These are phyloP conservation scores for Drosophila prosaltans DNA, from an alignment of 1,140 invertebrate genomes.

Conservation along the genomic window DNA sequence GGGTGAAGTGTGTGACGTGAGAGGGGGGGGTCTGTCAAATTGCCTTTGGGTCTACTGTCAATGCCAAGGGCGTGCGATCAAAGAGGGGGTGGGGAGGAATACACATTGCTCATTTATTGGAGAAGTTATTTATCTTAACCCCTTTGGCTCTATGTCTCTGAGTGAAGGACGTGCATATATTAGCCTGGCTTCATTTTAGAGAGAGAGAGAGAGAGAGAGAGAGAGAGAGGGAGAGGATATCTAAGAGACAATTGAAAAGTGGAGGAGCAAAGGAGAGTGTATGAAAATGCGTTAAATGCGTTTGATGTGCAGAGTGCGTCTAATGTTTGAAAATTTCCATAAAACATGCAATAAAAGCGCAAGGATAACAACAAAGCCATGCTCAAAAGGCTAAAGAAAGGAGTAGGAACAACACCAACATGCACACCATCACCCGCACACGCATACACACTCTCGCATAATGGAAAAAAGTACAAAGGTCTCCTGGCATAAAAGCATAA, in stretches of 20 bases:
- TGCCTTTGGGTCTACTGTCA: not conserved
- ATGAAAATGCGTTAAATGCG: slow-evolving; percentile 67
- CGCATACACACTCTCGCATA: slow-evolving; percentile 46
- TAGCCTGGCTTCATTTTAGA: not conserved
- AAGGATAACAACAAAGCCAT: slow-evolving; percentile 42
- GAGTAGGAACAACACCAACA: slow-evolving; percentile 10
- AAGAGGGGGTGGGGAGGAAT: not conserved
- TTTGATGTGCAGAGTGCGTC: slow-evolving; percentile 74
- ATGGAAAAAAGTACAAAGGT: slow-evolving; percentile 71
- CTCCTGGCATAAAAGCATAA: slow-evolving; percentile 66
- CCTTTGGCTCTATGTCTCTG: slow-evolving; percentile 2
- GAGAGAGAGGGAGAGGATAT: not conserved
- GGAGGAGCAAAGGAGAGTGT: slow-evolving; percentile 12
- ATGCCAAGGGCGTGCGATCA: not conserved
- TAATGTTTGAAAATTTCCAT: slow-evolving; percentile 79
- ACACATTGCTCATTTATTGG: not conserved
- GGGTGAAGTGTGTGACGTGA: slow-evolving; percentile 49
- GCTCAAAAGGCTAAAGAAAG: slow-evolving; percentile 22
- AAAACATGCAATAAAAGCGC: slow-evolving; percentile 79
- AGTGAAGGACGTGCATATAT: slow-evolving; percentile 39
- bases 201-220: not conserved
- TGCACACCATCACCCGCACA: slow-evolving; percentile 35
- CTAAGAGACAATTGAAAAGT: not conserved
- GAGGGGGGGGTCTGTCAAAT: not conserved
- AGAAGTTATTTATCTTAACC: not conserved